Percentiles rank a stretch among this genome's conserved stretches.
These are phyloP conservation scores for Schlechtendalia chinensis DNA, from an alignment of 1,140 invertebrate species.

Conservation along the genomic window DNA sequence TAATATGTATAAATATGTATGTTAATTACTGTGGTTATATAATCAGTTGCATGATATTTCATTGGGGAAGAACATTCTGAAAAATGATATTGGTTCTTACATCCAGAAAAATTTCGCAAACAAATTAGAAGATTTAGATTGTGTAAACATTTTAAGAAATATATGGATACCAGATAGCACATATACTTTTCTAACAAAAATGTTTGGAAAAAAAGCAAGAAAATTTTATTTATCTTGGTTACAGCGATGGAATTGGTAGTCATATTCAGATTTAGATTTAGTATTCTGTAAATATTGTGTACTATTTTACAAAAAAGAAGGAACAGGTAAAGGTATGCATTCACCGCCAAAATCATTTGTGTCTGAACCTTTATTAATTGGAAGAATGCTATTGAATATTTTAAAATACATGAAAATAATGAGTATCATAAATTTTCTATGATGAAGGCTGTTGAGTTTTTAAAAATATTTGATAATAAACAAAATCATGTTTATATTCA, in stretches of 20 bases:
- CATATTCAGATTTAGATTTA: slow-evolving; percentile 3
- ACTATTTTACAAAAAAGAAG: slow-evolving; percentile 6
- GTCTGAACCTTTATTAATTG: slow-evolving; percentile 9
- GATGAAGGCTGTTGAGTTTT: background rate
- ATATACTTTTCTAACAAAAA: no score
- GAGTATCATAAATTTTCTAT: slow-evolving; percentile 20
- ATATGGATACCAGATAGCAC: no score
- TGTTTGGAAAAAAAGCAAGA: no score
- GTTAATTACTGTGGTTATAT: no score
- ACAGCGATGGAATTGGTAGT: slow-evolving; percentile 1
- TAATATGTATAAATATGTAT: no score
- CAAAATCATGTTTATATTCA: background rate
- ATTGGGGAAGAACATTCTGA: no score
- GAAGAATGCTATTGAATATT: slow-evolving; percentile 4
- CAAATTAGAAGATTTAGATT: no score
- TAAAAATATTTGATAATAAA: slow-evolving; percentile 22
- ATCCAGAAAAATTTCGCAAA: no score
- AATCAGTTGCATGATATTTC: no score
- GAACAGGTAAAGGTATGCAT: slow-evolving; percentile 10
- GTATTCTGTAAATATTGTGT: background rate
- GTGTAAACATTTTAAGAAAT: no score
- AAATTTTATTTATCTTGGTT: background rate
- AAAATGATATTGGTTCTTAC: no score
- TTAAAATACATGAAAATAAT: slow-evolving; percentile 36
- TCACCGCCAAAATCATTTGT: slow-evolving; percentile 20